phyloP scores from a whole-genome alignment of 1,140 invertebrate genomes.

The Calephelis virginiensis region DNA sequence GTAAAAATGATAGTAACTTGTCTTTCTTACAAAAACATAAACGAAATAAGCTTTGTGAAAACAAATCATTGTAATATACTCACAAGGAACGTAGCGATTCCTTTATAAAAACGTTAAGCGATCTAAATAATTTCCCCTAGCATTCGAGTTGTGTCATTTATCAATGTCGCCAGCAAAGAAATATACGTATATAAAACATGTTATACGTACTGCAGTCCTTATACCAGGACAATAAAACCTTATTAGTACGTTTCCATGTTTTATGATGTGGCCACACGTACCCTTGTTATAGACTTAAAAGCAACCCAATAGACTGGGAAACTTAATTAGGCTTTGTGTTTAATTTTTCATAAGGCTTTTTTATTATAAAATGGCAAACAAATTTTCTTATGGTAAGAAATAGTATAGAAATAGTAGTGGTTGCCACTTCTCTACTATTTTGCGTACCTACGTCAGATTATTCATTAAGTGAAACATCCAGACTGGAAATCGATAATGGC shows the following conservation, averaged over 20 bases:
- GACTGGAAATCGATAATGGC: too few species aligned
- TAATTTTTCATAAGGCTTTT: too few species aligned
- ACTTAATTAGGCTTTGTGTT: too few species aligned
- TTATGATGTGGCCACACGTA: slow-evolving; percentile 5
- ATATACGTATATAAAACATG: slow-evolving; percentile 4
- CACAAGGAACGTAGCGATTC: neutral
- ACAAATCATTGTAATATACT: neutral
- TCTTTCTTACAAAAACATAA: neutral
- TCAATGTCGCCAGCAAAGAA: slow-evolving; percentile 20
- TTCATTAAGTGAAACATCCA: too few species aligned
- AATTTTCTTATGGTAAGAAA: too few species aligned
- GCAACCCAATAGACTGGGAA: slow-evolving; percentile 1
- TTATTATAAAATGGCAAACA: too few species aligned
- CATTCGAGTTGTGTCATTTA: slow-evolving; percentile 16
- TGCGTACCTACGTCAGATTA: too few species aligned
- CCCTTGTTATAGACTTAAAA: neutral
- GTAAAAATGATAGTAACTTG: too few species aligned
- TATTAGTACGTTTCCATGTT: slow-evolving; percentile 5
- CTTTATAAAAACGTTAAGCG: slow-evolving; percentile 19
- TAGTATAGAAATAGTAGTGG: too few species aligned
- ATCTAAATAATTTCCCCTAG: slow-evolving; percentile 26
- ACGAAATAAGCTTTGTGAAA: neutral
- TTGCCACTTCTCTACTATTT: too few species aligned
- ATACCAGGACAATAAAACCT: slow-evolving; percentile 1
- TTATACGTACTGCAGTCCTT: slow-evolving; percentile 4